A percentile compares a stretch with the other conserved stretches of the same genome.
Evolutionary conservation across 2,113 vertebrate species (phyloP).

Genomic region (Nibea albiflora): DNA sequence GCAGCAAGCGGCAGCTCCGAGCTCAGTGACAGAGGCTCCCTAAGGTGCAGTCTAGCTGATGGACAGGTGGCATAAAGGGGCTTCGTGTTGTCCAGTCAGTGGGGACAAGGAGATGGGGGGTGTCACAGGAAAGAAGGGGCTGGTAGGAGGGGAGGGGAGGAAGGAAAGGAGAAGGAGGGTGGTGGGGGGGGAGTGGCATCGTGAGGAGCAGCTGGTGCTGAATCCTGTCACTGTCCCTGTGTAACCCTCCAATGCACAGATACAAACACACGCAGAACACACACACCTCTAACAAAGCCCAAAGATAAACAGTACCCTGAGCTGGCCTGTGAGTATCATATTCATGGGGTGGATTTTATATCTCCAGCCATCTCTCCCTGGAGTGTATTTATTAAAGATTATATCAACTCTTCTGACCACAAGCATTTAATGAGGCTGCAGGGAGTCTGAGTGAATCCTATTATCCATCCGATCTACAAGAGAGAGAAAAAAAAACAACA

Average conservation of each 20-base stretch:
- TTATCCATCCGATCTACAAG: conserved; percentile 75
- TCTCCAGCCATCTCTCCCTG: conserved; percentile 63
- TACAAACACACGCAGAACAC: conserved; percentile 38
- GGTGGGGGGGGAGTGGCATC: conserved; percentile 37
- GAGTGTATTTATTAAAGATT: conserved; percentile 81
- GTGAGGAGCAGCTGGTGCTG: conserved; percentile 82
- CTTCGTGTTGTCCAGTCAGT: conserved; percentile 80
- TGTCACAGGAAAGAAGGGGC: conserved; percentile 45
- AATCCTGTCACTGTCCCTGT: conserved; percentile 78
- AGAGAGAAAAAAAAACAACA: conserved; percentile 65
- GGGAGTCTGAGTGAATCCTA: conserved; percentile 71
- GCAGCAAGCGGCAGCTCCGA: conserved; percentile 68
- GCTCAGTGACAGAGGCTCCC: conserved; percentile 75
- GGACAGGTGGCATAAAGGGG: conserved; percentile 83
- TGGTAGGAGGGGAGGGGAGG: conserved; percentile 8
- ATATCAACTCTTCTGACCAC: conserved; percentile 79
- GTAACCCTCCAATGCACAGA: conserved; percentile 69
- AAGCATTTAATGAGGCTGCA: conserved; percentile 80
- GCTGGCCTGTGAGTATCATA: conserved; percentile 59
- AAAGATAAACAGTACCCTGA: conserved; percentile 50
- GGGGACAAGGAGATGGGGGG: conserved; percentile 61
- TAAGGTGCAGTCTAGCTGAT: conserved; percentile 80
- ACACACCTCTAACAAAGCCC: conserved; percentile 58
- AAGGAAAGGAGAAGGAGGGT: conserved; percentile 25
- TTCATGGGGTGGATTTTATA: conserved; percentile 63